Evolutionary conservation across 2,797 vertebrate species (phyloP).

Genomic region (Hirundo rustica): DNA sequence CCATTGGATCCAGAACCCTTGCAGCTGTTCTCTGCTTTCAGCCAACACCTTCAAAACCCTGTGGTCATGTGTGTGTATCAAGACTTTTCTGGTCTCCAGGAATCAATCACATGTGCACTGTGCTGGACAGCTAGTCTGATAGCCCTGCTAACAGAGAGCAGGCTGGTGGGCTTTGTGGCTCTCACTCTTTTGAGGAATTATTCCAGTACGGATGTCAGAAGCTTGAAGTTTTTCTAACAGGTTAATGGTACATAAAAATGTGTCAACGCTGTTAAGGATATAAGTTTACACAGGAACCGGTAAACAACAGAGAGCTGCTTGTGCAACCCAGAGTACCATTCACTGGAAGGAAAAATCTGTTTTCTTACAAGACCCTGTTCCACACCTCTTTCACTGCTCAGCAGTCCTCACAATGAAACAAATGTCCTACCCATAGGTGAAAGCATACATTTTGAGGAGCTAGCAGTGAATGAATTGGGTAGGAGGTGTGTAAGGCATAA

Average conservation of each 20-base stretch:
- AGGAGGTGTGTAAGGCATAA: neutral
- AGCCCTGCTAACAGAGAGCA: neutral
- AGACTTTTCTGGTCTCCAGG: neutral
- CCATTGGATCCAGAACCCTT: neutral
- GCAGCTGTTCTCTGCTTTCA: neutral
- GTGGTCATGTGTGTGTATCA: rapidly evolving
- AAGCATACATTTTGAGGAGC: neutral
- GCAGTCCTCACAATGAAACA: neutral
- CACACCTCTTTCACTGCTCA: neutral
- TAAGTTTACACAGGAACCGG: neutral
- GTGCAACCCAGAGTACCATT: neutral
- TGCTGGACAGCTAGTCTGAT: neutral
- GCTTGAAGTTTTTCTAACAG: neutral
- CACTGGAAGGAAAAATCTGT: neutral
- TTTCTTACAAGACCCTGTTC: neutral
- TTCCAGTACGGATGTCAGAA: neutral
- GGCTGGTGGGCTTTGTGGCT: neutral
- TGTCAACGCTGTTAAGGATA: neutral
- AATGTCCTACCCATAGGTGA: neutral
- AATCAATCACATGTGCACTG: neutral
- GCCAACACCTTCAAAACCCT: neutral
- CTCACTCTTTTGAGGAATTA: neutral
- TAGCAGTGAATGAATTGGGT: neutral
- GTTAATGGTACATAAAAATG: neutral
- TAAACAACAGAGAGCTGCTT: neutral